Evolutionary conservation across 30 jellyfish, hydroid and myxozoan genomes (phyloP), one percentile per base, ranked within the genome.

Genomic region (Chironex yamaguchii): DNA sequence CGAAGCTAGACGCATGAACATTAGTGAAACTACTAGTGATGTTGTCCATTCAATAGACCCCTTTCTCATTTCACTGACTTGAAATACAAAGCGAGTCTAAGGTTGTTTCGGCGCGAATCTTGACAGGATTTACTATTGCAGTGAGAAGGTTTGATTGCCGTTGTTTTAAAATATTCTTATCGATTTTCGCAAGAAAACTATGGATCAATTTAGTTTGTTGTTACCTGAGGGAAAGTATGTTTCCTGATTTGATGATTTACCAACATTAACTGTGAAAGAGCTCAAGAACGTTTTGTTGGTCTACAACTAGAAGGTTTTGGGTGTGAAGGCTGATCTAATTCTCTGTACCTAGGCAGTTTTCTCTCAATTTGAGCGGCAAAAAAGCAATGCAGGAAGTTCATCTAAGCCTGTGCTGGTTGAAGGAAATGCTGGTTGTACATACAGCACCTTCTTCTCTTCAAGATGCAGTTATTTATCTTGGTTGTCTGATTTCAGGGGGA

Each of bases 311-410:
- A 48, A 49, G 76, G 33, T 26, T 29, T 75, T 76, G 9, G 82
- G 82, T 32, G 82, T 67, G 82, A 75, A 75, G 77, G 88, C 88
- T 23, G 88, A 75, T 63, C 88, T 75, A 29, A 51, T 75, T 34
- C 88, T 75, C 17, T 26, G 88, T 62, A 76, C 77, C 77, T 75
- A 75, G 29, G 88, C 88, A 54, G 53, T 75, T 3, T 33, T 75
- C 33, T 75, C 54, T 23, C 77, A 76, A 62, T 1, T 51, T 28
- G 35, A 75, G 50, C n/a, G n/a, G n/a, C n/a, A n/a, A n/a, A n/a
- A 48, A 48, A 48, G n/a, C 12, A 48, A 48, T 12, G n/a, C 62
- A 12, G 62, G 12, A n/a, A n/a, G n/a, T n/a, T n/a, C n/a, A n/a
- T n/a, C n/a, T n/a, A n/a, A n/a, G 49, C 75, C 42, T 27, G 58